Conservation (phyloP, 2,113 vertebrate species). For the Phaetusa simplex region DNA sequence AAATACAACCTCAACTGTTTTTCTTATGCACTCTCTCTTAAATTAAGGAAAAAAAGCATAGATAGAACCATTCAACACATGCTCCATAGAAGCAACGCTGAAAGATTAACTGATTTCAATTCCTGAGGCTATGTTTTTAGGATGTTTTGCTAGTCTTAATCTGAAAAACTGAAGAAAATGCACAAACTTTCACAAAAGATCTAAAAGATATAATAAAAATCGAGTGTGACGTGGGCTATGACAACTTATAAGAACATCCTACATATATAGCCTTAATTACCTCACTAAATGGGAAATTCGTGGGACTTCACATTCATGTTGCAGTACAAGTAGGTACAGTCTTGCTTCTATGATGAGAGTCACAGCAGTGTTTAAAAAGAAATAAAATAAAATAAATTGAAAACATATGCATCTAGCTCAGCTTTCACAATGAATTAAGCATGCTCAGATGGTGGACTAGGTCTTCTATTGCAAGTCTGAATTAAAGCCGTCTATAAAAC, state of each 20-base stretch:
- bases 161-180: background rate
- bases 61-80: background rate
- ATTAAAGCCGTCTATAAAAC: background rate
- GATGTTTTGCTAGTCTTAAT: background rate
- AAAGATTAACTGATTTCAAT: background rate
- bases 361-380: background rate
- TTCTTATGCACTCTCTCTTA: background rate
- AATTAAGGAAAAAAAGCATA: background rate
- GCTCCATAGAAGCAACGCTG: background rate
- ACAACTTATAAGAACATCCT: background rate
- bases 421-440: constrained; percentile 8
- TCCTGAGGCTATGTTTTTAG: background rate
- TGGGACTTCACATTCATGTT: background rate
- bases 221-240: background rate
- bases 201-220: background rate
- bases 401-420: background rate
- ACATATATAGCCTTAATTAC: background rate
- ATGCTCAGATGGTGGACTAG: background rate
- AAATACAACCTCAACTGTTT: background rate
- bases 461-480: background rate
- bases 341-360: background rate
- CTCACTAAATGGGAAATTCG: background rate
- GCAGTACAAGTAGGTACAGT: background rate
- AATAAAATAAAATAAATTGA: background rate
- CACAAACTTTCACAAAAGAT: background rate